phyloP scores from a whole-genome alignment of 2,113 vertebrate species.

The Eptesicus fuscus region DNA sequence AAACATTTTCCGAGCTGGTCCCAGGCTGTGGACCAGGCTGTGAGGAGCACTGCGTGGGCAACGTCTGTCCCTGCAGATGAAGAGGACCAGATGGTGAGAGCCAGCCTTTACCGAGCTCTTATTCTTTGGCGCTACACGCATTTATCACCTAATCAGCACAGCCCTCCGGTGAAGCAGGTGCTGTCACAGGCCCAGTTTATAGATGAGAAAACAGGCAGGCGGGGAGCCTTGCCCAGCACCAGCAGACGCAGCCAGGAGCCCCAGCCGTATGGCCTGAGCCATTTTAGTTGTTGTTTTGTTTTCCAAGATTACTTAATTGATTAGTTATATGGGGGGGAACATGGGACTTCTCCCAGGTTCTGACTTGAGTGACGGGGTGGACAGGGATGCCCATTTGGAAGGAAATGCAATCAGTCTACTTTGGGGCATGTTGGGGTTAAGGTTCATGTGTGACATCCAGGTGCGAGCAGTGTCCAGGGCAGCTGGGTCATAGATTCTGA shows the following conservation, averaged over 20 bases:
- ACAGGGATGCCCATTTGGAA: neutral
- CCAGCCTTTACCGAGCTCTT: neutral
- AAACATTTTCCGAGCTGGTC: neutral
- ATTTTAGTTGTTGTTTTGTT: neutral
- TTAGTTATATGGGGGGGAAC: neutral
- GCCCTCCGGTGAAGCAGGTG: neutral
- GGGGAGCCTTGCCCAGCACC: fast-evolving
- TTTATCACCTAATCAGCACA: no score
- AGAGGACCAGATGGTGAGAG: fast-evolving
- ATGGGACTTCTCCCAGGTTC: neutral
- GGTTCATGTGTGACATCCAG: neutral
- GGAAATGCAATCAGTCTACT: neutral
- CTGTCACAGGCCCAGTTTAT: neutral
- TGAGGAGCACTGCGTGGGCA: neutral
- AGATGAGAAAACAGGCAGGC: neutral
- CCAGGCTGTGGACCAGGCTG: neutral
- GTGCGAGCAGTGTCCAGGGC: neutral
- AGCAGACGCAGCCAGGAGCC: neutral
- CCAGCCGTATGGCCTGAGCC: neutral
- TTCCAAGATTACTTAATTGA: neutral
- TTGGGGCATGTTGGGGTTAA: neutral
- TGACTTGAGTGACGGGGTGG: neutral
- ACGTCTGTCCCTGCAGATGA: fast-evolving
- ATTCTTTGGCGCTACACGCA: neutral
- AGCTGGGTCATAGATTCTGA: neutral